Conservation (phyloP, 2,113 vertebrate species). For the Pogonocichla stellata region DNA sequence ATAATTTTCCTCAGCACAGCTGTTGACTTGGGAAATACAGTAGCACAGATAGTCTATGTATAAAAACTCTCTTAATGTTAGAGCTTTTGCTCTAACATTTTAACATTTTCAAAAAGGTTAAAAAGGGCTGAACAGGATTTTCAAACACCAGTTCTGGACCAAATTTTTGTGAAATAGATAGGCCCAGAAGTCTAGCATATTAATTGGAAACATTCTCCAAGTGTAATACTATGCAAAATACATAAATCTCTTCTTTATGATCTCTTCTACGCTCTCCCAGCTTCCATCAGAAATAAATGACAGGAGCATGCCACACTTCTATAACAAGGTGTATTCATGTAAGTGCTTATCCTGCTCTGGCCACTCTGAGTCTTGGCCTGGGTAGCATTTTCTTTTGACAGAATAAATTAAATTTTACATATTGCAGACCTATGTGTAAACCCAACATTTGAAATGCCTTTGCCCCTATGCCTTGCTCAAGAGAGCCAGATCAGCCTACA, state of each 20-base stretch:
- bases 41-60: not conserved
- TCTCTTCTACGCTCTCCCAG: not conserved
- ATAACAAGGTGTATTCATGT: accelerated
- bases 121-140: not conserved
- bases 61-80: not conserved
- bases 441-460: not conserved
- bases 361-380: not conserved
- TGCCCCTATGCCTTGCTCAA: not conserved
- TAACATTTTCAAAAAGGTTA: not conserved
- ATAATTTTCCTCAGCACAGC: not conserved
- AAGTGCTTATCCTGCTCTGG: not conserved
- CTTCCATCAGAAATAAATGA: not conserved
- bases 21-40: not conserved
- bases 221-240: not conserved
- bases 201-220: not conserved
- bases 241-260: not conserved
- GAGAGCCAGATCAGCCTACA: not conserved
- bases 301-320: not conserved
- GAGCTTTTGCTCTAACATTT: not conserved
- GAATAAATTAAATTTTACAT: not conserved
- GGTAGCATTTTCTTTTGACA: not conserved
- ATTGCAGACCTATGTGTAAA: not conserved
- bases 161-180: not conserved
- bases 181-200: not conserved
- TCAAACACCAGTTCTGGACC: not conserved